Percentiles rank a stretch among this genome's conserved stretches.
These are phyloP conservation scores for Diarsia mendica DNA, from an alignment of 2,888 invertebrate genomes.

Conservation along the genomic window DNA sequence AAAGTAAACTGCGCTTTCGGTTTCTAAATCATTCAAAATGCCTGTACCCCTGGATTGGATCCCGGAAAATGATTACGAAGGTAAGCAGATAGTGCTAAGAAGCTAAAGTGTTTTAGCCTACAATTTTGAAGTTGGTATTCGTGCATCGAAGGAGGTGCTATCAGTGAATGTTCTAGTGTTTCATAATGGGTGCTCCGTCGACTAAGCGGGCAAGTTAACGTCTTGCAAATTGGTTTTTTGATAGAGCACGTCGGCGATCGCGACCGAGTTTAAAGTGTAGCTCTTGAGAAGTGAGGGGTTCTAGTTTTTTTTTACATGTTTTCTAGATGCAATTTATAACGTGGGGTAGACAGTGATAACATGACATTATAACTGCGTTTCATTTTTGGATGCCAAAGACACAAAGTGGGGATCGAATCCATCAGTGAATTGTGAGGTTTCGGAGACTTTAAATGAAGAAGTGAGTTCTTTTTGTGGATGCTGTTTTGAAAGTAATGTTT, in stretches of 20 bases:
- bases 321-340: background rate
- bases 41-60: background rate
- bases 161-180: conserved; percentile 27
- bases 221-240: conserved; percentile 49
- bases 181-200: conserved; percentile 31
- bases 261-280: conserved; percentile 32
- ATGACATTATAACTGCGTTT: too few relatives aligned
- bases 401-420: too few relatives aligned
- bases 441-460: background rate
- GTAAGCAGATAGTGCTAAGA: conserved; percentile 12
- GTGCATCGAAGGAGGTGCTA: background rate
- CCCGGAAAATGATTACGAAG: conserved; percentile 3
- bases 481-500: conserved; percentile 17
- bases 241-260: conserved; percentile 58
- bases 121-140: conserved; percentile 1
- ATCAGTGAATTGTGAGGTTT: background rate
- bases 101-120: background rate
- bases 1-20: conserved; percentile 42
- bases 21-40: conserved; percentile 25
- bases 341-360: too few relatives aligned
- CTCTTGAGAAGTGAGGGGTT: conserved; percentile 33
- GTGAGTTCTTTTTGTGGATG: background rate
- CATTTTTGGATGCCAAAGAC: too few relatives aligned
- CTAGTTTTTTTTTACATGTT: conserved; percentile 12
- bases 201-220: conserved; percentile 39